These are phyloP conservation scores for Glandiceps talaboti DNA, from an alignment of 53 echinoderm and acorn worm species.

Conservation along the genomic window DNA sequence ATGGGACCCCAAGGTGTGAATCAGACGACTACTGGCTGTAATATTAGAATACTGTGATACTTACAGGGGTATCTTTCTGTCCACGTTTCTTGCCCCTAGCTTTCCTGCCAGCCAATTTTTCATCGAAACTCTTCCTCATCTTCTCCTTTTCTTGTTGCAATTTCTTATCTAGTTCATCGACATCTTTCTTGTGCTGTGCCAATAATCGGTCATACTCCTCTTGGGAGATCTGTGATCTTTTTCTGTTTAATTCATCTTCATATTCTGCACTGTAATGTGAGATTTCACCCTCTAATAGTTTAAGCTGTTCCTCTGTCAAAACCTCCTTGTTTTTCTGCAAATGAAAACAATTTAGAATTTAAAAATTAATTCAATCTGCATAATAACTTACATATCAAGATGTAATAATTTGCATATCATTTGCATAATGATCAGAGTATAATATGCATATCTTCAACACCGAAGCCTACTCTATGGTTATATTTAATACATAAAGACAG, in stretches of 20 bases:
- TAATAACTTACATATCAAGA: too few relatives aligned
- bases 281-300: not conserved
- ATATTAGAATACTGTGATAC: too few relatives aligned
- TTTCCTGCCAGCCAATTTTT: not conserved
- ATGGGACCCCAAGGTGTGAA: too few relatives aligned
- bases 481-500: too few relatives aligned
- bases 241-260: conserved; percentile 1
- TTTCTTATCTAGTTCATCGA: not conserved
- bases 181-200: not conserved
- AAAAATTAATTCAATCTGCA: too few relatives aligned
- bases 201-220: conserved; percentile 3
- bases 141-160: conserved; percentile 6
- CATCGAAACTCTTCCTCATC: not conserved
- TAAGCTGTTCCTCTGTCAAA: conserved; percentile 18
- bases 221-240: not conserved
- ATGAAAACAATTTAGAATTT: too few relatives aligned
- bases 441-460: too few relatives aligned
- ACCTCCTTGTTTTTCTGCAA: conserved; percentile 36
- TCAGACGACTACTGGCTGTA: too few relatives aligned
- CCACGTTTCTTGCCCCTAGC: not conserved
- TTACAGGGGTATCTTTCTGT: not conserved
- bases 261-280: not conserved
- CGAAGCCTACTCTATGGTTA: too few relatives aligned
- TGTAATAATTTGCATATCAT: too few relatives aligned
- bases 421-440: too few relatives aligned